Evolutionary conservation across 1,140 invertebrate genomes (phyloP), one percentile per base, ranked within the genome.

Genomic region (Portunus trituberculatus): DNA sequence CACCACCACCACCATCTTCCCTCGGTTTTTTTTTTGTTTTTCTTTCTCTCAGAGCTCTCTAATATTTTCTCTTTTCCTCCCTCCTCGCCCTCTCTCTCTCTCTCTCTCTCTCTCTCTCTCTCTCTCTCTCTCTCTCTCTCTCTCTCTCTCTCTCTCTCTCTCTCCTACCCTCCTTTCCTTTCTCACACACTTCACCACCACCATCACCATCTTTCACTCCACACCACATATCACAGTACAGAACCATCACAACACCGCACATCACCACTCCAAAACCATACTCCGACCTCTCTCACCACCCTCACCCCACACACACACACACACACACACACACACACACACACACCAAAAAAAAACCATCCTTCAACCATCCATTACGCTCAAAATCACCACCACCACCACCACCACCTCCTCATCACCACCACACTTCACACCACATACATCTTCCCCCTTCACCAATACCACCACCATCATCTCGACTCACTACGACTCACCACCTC

Each of bases 381-480:
- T n/a, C n/a, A n/a, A n/a, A n/a, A n/a, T n/a, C n/a, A n/a, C n/a
- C 39, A 2, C 39, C 39, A 2, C 6, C 39, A 39, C 39, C 39
- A 39, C 39, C 39, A 39, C 39, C 39, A 39, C 39, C 6, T 39
- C 29, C 82, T 7, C 12, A 83, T 83, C 6, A 83, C n/a, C 14
- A n/a, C 12, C 29, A 7, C 6, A n/a, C 14, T 31, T 83, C 82
- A 83, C n/a, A 0, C n/a, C n/a, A 83, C 29, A 83, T 14, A 83
- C 82, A 10, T 39, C 39, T 39, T 39, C 39, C 1, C 39, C 6
- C 39, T 1, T 25, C 28, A n/a, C 32, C n/a, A 92, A 20, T 96
- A 96, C 94, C 96, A 0, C 96, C 96, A 59, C 52, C 16, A 96
- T 96, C 93, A 96, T 97, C 91, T 95, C 96, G 93, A 96, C 93